These are phyloP conservation scores for Drosophila kurseongensis DNA, from an alignment of 1,140 invertebrate genomes.

Conservation along the genomic window DNA sequence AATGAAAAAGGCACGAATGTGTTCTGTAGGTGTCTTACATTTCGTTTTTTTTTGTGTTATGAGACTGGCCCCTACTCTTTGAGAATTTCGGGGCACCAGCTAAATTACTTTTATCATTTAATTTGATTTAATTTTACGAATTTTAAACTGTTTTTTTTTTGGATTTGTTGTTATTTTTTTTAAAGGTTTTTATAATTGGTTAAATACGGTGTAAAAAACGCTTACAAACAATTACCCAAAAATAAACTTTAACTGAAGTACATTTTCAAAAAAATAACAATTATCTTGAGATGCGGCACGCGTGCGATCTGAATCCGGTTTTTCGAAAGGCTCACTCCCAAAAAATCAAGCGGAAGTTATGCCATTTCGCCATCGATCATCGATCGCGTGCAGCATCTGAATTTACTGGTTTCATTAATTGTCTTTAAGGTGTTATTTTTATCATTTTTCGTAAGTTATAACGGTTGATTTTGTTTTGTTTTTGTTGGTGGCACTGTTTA, in stretches of 20 bases:
- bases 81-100: slow-evolving; percentile 55
- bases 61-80: slow-evolving; percentile 60
- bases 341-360: neutral
- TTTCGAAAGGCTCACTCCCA: neutral
- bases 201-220: slow-evolving; percentile 63
- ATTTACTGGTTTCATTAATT: slow-evolving; percentile 21
- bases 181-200: slow-evolving; percentile 25
- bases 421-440: slow-evolving; percentile 30
- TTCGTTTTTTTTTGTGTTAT: slow-evolving; percentile 47
- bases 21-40: slow-evolving; percentile 56
- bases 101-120: slow-evolving; percentile 47
- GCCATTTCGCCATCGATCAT: neutral
- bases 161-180: slow-evolving; percentile 10
- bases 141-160: slow-evolving; percentile 55
- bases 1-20: slow-evolving; percentile 81
- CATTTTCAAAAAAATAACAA: slow-evolving; percentile 62
- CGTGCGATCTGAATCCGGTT: slow-evolving; percentile 14
- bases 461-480: slow-evolving; percentile 54
- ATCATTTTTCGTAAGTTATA: slow-evolving; percentile 51
- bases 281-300: slow-evolving; percentile 29
- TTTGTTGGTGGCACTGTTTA: slow-evolving; percentile 75
- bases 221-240: slow-evolving; percentile 75
- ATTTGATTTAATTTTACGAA: slow-evolving; percentile 62
- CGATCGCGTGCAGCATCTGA: slow-evolving; percentile 11
- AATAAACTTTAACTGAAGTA: slow-evolving; percentile 62